These are phyloP conservation scores for Lates japonicus DNA, from an alignment of 2,797 vertebrate species.

Conservation along the genomic window DNA sequence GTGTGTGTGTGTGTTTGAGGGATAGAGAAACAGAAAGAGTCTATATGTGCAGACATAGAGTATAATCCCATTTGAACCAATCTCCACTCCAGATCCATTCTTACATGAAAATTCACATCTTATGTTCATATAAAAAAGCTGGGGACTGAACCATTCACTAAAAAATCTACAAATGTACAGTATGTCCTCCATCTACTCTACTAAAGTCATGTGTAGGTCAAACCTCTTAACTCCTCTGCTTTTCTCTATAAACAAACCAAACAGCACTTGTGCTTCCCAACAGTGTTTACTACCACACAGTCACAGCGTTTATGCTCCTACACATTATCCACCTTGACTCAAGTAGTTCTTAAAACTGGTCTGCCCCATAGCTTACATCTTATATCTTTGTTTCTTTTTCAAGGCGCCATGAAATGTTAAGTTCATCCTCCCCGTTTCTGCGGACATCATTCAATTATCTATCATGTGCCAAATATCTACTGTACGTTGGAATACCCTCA, in stretches of 20 bases:
- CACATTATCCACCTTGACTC: conserved; percentile 21
- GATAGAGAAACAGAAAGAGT: conserved; percentile 1
- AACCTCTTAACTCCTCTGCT: conserved; percentile 41
- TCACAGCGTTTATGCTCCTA: conserved; percentile 41
- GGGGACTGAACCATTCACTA: conserved; percentile 10
- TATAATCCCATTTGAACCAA: conserved; percentile 21
- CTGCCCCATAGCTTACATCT: background rate
- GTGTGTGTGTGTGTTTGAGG: conserved; percentile 3
- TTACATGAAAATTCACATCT: conserved; percentile 24
- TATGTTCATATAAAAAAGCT: conserved; percentile 15
- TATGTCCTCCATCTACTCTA: conserved; percentile 13
- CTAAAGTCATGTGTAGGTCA: conserved; percentile 37
- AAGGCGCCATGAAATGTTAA: background rate
- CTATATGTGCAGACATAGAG: conserved; percentile 5
- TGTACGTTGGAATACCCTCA: background rate
- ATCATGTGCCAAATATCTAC: background rate
- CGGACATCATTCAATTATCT: background rate
- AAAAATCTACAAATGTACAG: conserved; percentile 4
- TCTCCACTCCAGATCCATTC: conserved; percentile 24
- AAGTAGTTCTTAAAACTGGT: conserved; percentile 26
- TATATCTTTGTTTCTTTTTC: background rate
- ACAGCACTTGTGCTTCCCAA: conserved; percentile 41
- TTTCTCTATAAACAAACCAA: conserved; percentile 36
- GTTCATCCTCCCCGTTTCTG: background rate
- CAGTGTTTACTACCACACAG: conserved; percentile 20